Evolutionary conservation across 2,797 vertebrate species (phyloP).

Genomic region (Decapterus maruadsi): DNA sequence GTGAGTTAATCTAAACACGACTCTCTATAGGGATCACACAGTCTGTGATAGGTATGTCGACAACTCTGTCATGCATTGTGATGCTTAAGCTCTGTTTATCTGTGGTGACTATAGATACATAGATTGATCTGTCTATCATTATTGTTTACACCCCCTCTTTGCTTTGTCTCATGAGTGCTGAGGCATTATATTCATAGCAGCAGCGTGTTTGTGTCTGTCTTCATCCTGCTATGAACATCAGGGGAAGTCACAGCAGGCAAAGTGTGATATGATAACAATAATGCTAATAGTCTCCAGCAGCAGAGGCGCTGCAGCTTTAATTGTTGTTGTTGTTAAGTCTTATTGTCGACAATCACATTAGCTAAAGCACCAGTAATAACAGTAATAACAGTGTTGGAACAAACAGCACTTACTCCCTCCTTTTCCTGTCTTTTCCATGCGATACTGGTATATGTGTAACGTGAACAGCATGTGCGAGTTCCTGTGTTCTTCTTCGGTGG

Average conservation of each 20-base stretch:
- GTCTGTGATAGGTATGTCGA: neutral
- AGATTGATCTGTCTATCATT: constrained; percentile 20
- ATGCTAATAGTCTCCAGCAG: neutral
- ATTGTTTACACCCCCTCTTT: neutral
- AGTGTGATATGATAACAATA: neutral
- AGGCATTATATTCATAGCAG: constrained; percentile 9
- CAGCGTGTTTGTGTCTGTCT: constrained; percentile 2
- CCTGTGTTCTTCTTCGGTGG: constrained; percentile 92
- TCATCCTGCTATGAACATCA: constrained; percentile 9
- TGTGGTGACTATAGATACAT: neutral
- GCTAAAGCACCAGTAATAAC: neutral
- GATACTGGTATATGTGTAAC: constrained; percentile 98
- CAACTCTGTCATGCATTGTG: constrained; percentile 7
- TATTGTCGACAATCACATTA: constrained; percentile 1
- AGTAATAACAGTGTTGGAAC: neutral
- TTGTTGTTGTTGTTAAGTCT: neutral
- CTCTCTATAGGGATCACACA: constrained; percentile 23
- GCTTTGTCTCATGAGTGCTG: neutral
- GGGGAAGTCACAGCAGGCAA: neutral
- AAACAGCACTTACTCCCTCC: constrained; percentile 93
- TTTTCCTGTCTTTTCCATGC: constrained; percentile 98
- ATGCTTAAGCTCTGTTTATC: constrained; percentile 2
- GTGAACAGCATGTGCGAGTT: constrained; percentile 99
- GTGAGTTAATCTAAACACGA: constrained; percentile 17
- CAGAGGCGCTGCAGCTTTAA: neutral